A percentile compares a stretch with the other conserved stretches of the same genome.
Conservation (phyloP, 2,113 vertebrate species). For the Oncorhynchus nerka region DNA sequence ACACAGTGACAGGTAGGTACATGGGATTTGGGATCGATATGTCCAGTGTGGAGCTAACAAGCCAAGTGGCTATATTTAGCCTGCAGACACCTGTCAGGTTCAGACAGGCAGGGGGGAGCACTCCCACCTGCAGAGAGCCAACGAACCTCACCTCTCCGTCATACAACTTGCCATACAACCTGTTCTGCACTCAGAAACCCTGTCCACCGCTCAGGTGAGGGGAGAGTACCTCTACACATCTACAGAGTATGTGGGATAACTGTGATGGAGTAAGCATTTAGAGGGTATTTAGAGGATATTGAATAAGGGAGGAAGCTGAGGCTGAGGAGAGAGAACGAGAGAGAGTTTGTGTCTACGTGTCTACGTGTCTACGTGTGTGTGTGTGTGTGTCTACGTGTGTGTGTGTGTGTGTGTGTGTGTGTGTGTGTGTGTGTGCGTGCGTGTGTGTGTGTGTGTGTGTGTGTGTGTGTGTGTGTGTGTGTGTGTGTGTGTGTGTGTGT, state of each 20-base stretch:
- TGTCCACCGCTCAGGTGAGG: constrained; percentile 1
- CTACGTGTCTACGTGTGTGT: background rate
- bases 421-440: background rate
- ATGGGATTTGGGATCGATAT: constrained; percentile 42
- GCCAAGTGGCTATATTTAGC: constrained; percentile 45
- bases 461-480: background rate
- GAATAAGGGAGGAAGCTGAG: background rate
- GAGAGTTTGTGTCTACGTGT: background rate
- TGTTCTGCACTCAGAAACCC: background rate
- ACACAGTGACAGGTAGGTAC: constrained; percentile 36
- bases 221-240: constrained; percentile 12
- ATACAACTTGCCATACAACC: background rate
- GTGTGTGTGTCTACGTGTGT: background rate
- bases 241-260: background rate
- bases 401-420: constrained; percentile 8
- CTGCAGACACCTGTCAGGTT: constrained; percentile 42
- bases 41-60: constrained; percentile 44
- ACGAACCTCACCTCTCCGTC: constrained; percentile 8
- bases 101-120: constrained; percentile 9
- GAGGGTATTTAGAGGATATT: background rate
- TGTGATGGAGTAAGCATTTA: background rate
- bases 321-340: background rate
- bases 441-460: background rate
- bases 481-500: background rate
- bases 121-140: constrained; percentile 36